Conservation (phyloP, 2,113 vertebrate genomes). For the Antechinus flavipes region DNA sequence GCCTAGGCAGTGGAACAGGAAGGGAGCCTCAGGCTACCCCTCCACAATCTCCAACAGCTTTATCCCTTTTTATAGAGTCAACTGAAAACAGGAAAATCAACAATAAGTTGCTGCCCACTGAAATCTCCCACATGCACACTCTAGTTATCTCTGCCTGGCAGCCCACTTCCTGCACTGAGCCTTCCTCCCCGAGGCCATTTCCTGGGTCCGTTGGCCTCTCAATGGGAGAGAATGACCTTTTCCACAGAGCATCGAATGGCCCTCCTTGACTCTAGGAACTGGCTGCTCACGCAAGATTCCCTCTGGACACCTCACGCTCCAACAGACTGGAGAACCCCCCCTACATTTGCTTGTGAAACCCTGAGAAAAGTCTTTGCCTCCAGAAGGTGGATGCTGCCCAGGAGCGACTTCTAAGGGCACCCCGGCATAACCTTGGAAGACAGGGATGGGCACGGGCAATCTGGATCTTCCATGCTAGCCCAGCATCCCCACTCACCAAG, state of each 20-base stretch:
- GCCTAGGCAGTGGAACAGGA: slow-evolving; percentile 24
- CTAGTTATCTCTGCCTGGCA: slow-evolving; percentile 38
- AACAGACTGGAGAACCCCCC: slow-evolving; percentile 58
- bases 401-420: slow-evolving; percentile 62
- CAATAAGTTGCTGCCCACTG: slow-evolving; percentile 28
- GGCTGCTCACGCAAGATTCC: slow-evolving; percentile 69
- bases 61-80: slow-evolving; percentile 23
- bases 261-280: slow-evolving; percentile 73
- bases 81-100: slow-evolving; percentile 19
- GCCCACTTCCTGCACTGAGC: slow-evolving; percentile 53
- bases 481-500: not conserved
- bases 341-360: slow-evolving; percentile 72
- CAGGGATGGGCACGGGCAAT: slow-evolving; percentile 45
- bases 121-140: slow-evolving; percentile 41
- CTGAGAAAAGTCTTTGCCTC: slow-evolving; percentile 77
- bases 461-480: slow-evolving; percentile 33
- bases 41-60: slow-evolving; percentile 32
- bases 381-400: slow-evolving; percentile 64
- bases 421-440: slow-evolving; percentile 60
- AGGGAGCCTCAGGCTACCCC: slow-evolving; percentile 7
- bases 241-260: slow-evolving; percentile 69
- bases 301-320: slow-evolving; percentile 67
- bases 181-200: slow-evolving; percentile 33
- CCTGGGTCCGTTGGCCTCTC: slow-evolving; percentile 72
- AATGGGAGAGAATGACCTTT: slow-evolving; percentile 52